Base-by-base conservation (phyloP, 1,140 invertebrate species). In the Aethina tumida region DNA sequence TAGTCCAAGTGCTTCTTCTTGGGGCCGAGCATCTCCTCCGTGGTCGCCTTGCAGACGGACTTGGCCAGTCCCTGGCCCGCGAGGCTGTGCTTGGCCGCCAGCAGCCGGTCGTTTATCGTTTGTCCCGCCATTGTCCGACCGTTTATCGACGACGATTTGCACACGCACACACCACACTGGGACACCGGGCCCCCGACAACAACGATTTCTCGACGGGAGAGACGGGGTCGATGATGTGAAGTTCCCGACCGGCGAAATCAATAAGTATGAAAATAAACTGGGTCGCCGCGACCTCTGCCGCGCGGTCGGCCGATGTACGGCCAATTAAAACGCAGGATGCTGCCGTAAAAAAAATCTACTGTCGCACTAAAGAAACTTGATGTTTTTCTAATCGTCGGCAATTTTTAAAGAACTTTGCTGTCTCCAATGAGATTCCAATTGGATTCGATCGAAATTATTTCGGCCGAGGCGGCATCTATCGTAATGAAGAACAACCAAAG, bases 1-100 rank as follows among this genome's bases (percentile, higher is more conserved):
- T 99, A 99, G 71, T 99, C 97, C 65, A 99, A 81, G 79, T 99
- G 97, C 74, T 99, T 99, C 77, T 97, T 97, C 75, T 99, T 99
- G 21, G 97, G 97, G 44, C 91, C 95, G 65, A 97, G 93, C 67
- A 98, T 79, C 77, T 99, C 96, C 77, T 99, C 97, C 41, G 97
- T 99, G 39, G 97, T 99, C 27, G 97, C 94, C 77, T 99, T 99
- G 74, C 95, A 98, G 43, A 99, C 96, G 38, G 94, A 92, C 75
- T 99, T 98, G 28, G 95, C 97, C 51, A 99, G 75, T 54, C 95
- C 96, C 73, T 97, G 94, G 49, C 97, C 97, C 58, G 96, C 93
- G 61, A 99, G 77, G 68, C 93, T 97, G 73, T 98, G 93, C 63
- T 91, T 88, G 29, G 96, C 97, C 48, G 96, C 95, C 50, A 95